phyloP scores from a whole-genome alignment of 2,113 vertebrate species.

The Podarcis muralis region DNA sequence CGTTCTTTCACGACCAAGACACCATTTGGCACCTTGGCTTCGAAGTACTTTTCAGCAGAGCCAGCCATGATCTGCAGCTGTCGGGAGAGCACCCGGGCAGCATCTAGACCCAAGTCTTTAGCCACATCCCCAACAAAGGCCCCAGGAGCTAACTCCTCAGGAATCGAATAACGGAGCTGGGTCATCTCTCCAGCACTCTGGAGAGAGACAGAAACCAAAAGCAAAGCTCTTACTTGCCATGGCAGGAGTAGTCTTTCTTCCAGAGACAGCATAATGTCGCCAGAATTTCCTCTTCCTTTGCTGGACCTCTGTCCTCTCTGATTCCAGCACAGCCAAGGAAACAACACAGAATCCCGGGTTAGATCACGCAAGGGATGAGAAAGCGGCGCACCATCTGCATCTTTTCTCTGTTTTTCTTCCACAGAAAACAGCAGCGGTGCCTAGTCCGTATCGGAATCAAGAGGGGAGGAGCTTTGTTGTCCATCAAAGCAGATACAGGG shows the following conservation, averaged over 20 bases:
- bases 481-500: background rate
- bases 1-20: slow-evolving; percentile 57
- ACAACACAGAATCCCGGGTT: background rate
- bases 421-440: background rate
- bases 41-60: slow-evolving; percentile 55
- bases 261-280: background rate
- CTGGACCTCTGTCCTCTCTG: background rate
- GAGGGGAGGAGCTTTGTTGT: background rate
- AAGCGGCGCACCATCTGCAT: background rate
- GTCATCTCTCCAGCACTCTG: background rate
- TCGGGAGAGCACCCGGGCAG: slow-evolving; percentile 42
- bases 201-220: slow-evolving; percentile 1
- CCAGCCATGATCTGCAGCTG: slow-evolving; percentile 54
- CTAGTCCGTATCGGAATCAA: background rate
- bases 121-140: slow-evolving; percentile 64
- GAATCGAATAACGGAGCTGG: slow-evolving; percentile 72
- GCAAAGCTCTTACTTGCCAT: background rate
- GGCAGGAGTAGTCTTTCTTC: background rate
- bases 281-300: no score
- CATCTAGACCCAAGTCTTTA: slow-evolving; percentile 58
- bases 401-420: background rate
- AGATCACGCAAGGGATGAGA: background rate
- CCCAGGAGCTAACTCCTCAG: slow-evolving; percentile 24
- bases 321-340: background rate
- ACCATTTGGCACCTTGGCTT: slow-evolving; percentile 63